phyloP scores from a whole-genome alignment of 2,888 invertebrate species.

The Mamestra brassicae region DNA sequence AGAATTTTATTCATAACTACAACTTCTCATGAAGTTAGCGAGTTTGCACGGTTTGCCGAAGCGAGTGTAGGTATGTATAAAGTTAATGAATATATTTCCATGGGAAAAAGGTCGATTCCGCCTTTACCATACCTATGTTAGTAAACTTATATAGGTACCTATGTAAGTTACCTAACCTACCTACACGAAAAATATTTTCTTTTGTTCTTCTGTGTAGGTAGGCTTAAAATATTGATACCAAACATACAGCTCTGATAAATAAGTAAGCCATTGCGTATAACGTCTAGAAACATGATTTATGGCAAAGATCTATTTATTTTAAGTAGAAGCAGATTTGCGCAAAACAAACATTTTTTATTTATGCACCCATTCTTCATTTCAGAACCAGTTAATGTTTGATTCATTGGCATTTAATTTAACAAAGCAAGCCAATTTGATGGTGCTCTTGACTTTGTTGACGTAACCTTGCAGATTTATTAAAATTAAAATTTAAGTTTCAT shows the following conservation, averaged over 20 bases:
- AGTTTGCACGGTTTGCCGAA: background rate
- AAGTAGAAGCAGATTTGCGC: slow-evolving; percentile 17
- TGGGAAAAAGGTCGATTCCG: slow-evolving; percentile 11
- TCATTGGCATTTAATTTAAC: slow-evolving; percentile 52
- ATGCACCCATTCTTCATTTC: slow-evolving; percentile 20
- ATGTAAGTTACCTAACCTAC: background rate
- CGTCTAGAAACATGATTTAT: slow-evolving; percentile 31
- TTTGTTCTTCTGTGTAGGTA: slow-evolving; percentile 15
- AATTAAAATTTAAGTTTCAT: slow-evolving; percentile 64
- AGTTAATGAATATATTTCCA: slow-evolving; percentile 22
- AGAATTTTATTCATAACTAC: background rate
- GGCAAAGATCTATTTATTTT: slow-evolving; percentile 27
- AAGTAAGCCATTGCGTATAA: slow-evolving; percentile 3
- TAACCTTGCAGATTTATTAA: slow-evolving; percentile 65
- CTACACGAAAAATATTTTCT: slow-evolving; percentile 18
- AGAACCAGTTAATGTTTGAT: slow-evolving; percentile 34
- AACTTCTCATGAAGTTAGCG: slow-evolving; percentile 17
- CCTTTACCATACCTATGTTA: slow-evolving; percentile 1
- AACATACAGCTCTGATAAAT: slow-evolving; percentile 17
- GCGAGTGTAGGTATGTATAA: background rate
- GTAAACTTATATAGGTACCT: background rate
- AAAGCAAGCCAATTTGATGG: slow-evolving; percentile 60
- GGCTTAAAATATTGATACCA: slow-evolving; percentile 14
- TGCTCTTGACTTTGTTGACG: slow-evolving; percentile 71
- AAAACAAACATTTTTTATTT: slow-evolving; percentile 19